Conservation (phyloP, 2,113 vertebrate genomes). For the Rousettus leschenaultii region DNA sequence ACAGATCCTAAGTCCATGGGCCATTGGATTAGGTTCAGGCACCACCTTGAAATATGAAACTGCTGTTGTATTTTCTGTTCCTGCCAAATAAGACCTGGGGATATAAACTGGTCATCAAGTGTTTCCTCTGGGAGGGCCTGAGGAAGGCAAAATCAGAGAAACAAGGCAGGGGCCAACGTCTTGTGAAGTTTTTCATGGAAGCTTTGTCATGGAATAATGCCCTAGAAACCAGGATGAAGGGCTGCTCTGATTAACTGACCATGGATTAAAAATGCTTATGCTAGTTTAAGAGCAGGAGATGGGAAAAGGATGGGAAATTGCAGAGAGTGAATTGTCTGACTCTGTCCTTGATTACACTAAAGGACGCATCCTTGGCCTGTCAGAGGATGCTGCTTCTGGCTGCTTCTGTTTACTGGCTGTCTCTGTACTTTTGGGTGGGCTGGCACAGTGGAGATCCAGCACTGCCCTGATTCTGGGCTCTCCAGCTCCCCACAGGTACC, state of each 20-base stretch:
- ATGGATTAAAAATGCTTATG: background rate
- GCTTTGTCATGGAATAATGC: background rate
- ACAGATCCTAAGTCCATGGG: background rate
- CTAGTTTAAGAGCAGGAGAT: background rate
- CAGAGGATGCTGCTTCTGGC: background rate
- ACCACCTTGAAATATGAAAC: background rate
- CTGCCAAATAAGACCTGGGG: background rate
- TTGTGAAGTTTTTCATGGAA: background rate
- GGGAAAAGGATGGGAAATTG: background rate
- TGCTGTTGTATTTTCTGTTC: background rate
- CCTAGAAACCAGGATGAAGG: background rate
- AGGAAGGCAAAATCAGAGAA: background rate
- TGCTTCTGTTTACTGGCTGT: background rate
- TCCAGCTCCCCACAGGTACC: background rate
- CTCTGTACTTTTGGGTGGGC: background rate
- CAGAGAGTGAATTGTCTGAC: background rate
- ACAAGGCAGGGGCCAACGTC: background rate
- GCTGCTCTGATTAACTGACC: background rate
- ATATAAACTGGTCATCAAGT: background rate
- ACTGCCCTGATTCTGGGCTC: background rate
- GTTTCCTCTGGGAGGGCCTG: background rate
- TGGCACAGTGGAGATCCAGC: background rate
- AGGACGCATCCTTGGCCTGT: background rate
- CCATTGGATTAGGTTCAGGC: background rate
- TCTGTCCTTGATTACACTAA: rapidly evolving